These are phyloP conservation scores for Illadopsis cleaveri DNA, from an alignment of 2,113 vertebrate species.

Conservation along the genomic window DNA sequence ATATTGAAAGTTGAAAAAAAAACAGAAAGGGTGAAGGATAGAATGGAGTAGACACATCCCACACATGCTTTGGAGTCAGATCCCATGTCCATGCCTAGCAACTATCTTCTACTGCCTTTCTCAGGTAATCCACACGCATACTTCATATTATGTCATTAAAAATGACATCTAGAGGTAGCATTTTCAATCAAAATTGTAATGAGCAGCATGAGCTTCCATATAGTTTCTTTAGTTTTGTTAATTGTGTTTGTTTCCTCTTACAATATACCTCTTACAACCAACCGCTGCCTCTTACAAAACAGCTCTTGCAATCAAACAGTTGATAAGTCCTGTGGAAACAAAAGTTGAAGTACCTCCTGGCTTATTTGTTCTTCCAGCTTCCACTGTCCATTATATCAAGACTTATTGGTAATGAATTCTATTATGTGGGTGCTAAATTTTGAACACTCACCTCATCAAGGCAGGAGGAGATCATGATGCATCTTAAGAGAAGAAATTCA, in stretches of 20 bases:
- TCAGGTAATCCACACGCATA: not conserved
- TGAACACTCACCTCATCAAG: not conserved
- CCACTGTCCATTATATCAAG: not conserved
- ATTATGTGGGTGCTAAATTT: not conserved
- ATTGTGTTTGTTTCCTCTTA: not conserved
- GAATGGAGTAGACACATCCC: not conserved
- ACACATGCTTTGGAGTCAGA: not conserved
- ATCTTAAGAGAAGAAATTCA: not conserved
- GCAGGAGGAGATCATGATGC: not conserved
- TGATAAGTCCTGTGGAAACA: not conserved
- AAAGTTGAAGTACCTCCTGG: not conserved
- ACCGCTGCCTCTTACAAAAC: not conserved
- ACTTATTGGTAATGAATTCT: not conserved
- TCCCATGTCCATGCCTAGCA: not conserved
- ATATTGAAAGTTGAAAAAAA: not conserved
- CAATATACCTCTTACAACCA: not conserved
- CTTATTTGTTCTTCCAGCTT: not conserved
- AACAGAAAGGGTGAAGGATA: not conserved
- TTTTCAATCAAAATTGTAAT: not conserved
- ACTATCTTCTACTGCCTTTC: not conserved
- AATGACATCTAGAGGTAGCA: not conserved
- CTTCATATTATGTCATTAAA: not conserved
- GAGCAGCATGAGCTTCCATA: not conserved
- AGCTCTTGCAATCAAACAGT: not conserved
- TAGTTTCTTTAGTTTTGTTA: not conserved